These are phyloP conservation scores for Clivina fossor DNA, from an alignment of 2,888 invertebrate genomes.

Conservation along the genomic window DNA sequence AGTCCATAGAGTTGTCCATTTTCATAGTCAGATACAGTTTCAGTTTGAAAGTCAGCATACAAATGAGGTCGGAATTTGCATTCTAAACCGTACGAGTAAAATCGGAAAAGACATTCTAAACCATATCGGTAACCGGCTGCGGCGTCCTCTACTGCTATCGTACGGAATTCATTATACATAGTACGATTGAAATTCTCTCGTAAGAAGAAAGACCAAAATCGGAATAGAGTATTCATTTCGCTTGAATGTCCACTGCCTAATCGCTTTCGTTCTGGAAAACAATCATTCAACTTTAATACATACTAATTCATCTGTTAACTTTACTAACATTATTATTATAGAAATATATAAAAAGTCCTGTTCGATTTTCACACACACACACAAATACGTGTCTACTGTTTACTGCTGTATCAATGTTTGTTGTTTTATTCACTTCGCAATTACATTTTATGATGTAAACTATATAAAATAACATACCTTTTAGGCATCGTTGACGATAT, in stretches of 20 bases:
- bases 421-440: too few relatives aligned
- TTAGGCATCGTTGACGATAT: slow-evolving; percentile 90
- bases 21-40: slow-evolving; percentile 88
- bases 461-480: slow-evolving; percentile 61
- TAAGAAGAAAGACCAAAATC: slow-evolving; percentile 99
- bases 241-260: slow-evolving; percentile 93
- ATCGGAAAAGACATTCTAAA: slow-evolving; percentile 88
- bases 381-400: too few relatives aligned
- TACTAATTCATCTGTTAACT: slow-evolving; percentile 22
- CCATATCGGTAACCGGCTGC: slow-evolving; percentile 84
- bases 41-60: slow-evolving; percentile 93
- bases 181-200: slow-evolving; percentile 96
- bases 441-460: slow-evolving; percentile 10
- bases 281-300: slow-evolving; percentile 4
- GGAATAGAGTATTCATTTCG: slow-evolving; percentile 99
- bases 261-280: slow-evolving; percentile 79
- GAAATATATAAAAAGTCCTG: background rate
- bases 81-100: slow-evolving; percentile 97
- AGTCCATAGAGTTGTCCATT: slow-evolving; percentile 94
- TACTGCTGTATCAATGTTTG: too few relatives aligned
- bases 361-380: background rate
- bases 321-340: background rate
- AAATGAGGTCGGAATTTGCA: slow-evolving; percentile 93
- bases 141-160: slow-evolving; percentile 92
- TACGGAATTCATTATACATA: slow-evolving; percentile 96